Conservation (phyloP, 2,113 vertebrate genomes). For the Tenrec ecaudatus region DNA sequence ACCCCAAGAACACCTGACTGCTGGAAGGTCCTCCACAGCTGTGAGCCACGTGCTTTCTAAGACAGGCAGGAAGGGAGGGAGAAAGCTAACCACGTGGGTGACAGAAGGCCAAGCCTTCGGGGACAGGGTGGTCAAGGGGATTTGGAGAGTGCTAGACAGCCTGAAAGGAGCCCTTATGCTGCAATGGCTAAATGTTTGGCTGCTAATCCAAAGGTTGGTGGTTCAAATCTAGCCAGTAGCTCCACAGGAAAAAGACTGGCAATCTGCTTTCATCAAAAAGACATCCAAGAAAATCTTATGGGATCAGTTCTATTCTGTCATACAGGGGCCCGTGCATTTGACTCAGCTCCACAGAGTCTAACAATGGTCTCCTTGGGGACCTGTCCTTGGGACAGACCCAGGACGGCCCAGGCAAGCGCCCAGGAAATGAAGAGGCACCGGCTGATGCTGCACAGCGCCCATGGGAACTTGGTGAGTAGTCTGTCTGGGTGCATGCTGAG, state of each 20-base stretch:
- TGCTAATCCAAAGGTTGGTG: not conserved
- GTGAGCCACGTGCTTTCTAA: not conserved
- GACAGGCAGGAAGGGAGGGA: not conserved
- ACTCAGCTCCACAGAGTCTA: not conserved
- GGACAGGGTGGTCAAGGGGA: not conserved
- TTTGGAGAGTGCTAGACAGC: not conserved
- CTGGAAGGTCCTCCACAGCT: not conserved
- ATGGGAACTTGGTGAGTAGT: rapidly evolving
- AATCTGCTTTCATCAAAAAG: not conserved
- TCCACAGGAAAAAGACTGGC: not conserved
- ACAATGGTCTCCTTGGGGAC: not conserved
- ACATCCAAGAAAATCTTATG: not conserved
- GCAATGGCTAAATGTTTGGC: not conserved
- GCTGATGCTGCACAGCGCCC: rapidly evolving
- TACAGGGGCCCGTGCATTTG: not conserved
- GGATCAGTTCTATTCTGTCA: not conserved
- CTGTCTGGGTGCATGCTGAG: rapidly evolving
- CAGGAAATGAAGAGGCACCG: too few species aligned
- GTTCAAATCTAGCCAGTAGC: not conserved
- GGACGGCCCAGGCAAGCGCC: not conserved
- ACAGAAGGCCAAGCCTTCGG: not conserved
- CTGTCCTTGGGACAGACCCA: not conserved
- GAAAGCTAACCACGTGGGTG: not conserved
- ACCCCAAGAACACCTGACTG: not conserved
- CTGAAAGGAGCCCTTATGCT: not conserved